Evolutionary conservation across 1,140 invertebrate species (phyloP).

Genomic region (Micrasema longulum): DNA sequence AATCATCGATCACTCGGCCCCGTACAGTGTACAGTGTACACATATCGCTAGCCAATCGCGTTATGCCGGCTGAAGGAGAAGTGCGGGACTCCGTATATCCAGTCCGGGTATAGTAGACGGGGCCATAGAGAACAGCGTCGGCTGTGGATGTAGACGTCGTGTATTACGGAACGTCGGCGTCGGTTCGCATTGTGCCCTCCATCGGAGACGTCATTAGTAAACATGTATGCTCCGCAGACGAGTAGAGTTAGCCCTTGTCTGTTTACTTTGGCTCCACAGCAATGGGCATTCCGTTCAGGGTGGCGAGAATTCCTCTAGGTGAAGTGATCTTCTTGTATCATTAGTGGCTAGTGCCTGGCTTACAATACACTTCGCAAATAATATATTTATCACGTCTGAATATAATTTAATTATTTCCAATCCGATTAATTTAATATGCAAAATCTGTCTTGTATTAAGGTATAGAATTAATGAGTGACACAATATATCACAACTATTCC

Average conservation of each 20-base stretch:
- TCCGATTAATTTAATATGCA: too few relatives aligned
- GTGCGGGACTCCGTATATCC: neutral
- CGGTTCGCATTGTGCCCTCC: conserved; percentile 29
- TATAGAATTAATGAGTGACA: conserved; percentile 20
- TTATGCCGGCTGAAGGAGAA: neutral
- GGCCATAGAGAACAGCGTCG: neutral
- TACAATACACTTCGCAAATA: too few relatives aligned
- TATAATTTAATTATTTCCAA: too few relatives aligned
- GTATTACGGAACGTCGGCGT: conserved; percentile 29
- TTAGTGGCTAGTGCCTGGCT: too few relatives aligned
- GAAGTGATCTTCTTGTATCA: too few relatives aligned
- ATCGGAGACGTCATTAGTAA: conserved; percentile 28
- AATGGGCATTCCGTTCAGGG: too few relatives aligned
- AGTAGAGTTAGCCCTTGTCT: conserved; percentile 24
- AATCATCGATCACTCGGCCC: conserved; percentile 24
- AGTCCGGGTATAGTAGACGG: neutral
- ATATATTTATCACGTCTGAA: too few relatives aligned
- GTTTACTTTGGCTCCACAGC: conserved; percentile 22
- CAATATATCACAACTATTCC: neutral
- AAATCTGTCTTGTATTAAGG: too few relatives aligned
- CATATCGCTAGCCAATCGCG: neutral
- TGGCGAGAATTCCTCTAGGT: too few relatives aligned
- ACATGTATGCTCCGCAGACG: conserved; percentile 28
- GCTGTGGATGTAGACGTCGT: conserved; percentile 27
- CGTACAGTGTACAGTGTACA: too few relatives aligned